Base-by-base conservation (phyloP, 2,797 vertebrate genomes). In the Oreochromis grahami region DNA sequence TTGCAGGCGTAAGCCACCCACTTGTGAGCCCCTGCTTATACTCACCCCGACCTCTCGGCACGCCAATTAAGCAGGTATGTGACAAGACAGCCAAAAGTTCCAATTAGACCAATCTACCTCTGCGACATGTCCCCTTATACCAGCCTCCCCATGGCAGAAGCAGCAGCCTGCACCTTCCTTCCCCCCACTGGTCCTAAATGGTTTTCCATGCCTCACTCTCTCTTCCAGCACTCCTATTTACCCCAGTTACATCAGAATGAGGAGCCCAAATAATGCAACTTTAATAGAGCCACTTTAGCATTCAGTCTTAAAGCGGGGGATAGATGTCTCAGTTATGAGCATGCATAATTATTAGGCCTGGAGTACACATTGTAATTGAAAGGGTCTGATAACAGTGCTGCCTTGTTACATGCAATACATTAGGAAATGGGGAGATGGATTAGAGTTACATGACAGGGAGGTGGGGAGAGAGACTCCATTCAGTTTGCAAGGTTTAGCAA, bases 1-100 rank as follows among this genome's bases (percentile, higher is more conserved):
- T 51, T 86, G 58, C 78, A 84, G 76, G 80, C 78, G 3, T 45
- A 76, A 86, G 70, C 81, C 88, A 55, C 70, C 68, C 56, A 50
- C 78, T 84, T 76, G 74, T 32, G 56, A 84, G 83, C 77, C 79
- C 84, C 77, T 34, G 80, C 89, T 86, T 83, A 85, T 78, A 84
- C 68, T 85, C 88, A 76, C 45, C 48, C 83, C 79, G 81, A 93
- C 89, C 91, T 90, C 92, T 89, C 76, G 78, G 91, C 92, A 93
- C 78, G 86, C 93, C 95, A 96, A 96, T 96, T 96, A 96, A 91
- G 86, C 88, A 87, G 90, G 91, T 84, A 91, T 95, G 94, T 94
- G 95, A 96, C 93, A 95, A 94, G 92, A 84, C 60, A 89, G 90
- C 84, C 92, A 92, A 95, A 95, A 94, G 95, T 91, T 90, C 90